These are phyloP conservation scores for Micoletzkya japonica DNA, from an alignment of 2,888 invertebrate genomes.

Conservation along the genomic window DNA sequence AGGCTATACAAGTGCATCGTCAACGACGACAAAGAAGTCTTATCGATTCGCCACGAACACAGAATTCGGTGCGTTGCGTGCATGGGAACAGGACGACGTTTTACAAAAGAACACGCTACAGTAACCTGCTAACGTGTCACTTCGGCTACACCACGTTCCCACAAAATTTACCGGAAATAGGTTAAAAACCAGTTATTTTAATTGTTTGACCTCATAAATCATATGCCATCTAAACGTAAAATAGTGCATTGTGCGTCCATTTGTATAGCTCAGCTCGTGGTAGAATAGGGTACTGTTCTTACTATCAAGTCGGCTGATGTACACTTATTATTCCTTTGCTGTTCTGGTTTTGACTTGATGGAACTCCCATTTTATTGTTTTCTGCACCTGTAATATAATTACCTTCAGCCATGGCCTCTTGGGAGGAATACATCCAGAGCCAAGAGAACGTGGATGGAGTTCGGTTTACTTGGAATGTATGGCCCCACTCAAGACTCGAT, in stretches of 20 bases:
- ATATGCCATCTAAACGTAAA: no score
- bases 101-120: background rate
- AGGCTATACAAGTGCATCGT: no score
- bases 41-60: no score
- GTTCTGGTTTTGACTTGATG: background rate
- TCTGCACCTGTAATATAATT: background rate
- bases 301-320: no score
- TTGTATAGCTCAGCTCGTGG: no score
- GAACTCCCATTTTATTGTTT: background rate
- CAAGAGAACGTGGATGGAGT: constrained; percentile 96
- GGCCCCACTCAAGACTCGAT: constrained; percentile 90
- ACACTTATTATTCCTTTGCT: no score
- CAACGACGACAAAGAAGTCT: no score
- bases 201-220: no score
- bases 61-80: background rate
- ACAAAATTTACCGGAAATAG: no score
- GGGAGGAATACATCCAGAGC: constrained; percentile 75
- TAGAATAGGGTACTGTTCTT: no score
- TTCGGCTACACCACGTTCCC: background rate
- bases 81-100: background rate
- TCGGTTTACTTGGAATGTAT: constrained; percentile 96
- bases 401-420: constrained; percentile 42
- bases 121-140: background rate
- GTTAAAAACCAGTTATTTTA: no score
- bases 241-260: no score